Percentiles rank a stretch among this genome's conserved stretches.
Evolutionary conservation across 2,113 vertebrate genomes (phyloP).

Genomic region (Lynx canadensis): DNA sequence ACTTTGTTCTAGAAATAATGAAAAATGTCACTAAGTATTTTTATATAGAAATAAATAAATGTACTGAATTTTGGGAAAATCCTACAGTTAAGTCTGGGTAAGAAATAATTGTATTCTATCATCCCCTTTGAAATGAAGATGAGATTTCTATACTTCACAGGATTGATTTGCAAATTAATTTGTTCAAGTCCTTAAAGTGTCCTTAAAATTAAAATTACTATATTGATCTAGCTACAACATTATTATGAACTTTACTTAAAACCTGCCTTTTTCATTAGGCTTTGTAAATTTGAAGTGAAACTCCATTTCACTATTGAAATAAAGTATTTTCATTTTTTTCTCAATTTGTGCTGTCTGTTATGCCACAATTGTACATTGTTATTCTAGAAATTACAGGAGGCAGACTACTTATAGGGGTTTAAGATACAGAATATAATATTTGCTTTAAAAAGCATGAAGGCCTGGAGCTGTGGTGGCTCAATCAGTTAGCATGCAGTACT

Average conservation of each 20-base stretch:
- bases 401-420: not conserved
- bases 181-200: not conserved
- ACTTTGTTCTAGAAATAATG: not conserved
- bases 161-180: slow-evolving; percentile 31
- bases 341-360: not conserved
- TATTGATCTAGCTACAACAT: not conserved
- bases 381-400: not conserved
- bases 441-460: not conserved
- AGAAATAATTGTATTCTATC: not conserved
- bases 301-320: slow-evolving; percentile 34
- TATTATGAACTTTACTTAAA: slow-evolving; percentile 20
- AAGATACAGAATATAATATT: not conserved
- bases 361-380: not conserved
- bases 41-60: not conserved
- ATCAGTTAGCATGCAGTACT: no score
- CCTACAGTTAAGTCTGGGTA: not conserved
- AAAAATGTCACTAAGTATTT: not conserved
- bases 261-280: not conserved
- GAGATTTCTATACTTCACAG: not conserved
- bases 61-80: not conserved
- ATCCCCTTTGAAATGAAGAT: not conserved
- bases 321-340: slow-evolving; percentile 24
- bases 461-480: no score
- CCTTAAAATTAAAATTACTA: not conserved
- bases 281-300: slow-evolving; percentile 32